Evolutionary conservation across 2,888 invertebrate species (phyloP), one percentile per base, ranked within the genome.

Genomic region (Myopa tessellatipennis): DNA sequence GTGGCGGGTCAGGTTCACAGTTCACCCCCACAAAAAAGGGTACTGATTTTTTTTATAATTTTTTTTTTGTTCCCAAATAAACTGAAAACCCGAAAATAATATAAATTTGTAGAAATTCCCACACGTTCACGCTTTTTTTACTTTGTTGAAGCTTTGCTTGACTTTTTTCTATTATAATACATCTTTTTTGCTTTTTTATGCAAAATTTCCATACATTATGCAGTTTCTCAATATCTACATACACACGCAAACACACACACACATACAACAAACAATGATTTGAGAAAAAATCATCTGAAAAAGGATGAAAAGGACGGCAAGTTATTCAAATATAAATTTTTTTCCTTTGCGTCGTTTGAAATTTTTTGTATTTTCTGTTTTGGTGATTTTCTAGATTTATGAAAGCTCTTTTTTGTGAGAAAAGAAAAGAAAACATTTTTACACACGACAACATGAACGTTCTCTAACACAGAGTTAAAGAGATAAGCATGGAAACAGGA

Each of bases 161-260:
- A 5, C 16, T 26, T 38, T 14, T 12, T 10, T 40, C 7, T 61
- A 12, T 70, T 3, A 45, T 14, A 70, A 34, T 52, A 26, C 55
- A 45, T 6, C 10, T 40, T 12, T 61, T 45, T 63, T 61, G 45
- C 34, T 73, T 73, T 26, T 8, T 45, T 26, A 6, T 40, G 26
- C 58, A 45, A 68, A 68, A 4, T 50, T 52, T 73, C 18, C 73
- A 73, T 73, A 61, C 73, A 73, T 73, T 63, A 73, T 73, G 73
- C 26, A 73, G 45, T 73, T 70, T 34, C 18, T 18, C 10, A n/a
- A 55, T 34, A 7, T 34, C 26, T 10, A 14, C 36, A 55, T n/a
- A 45, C 14, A 26, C 26, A 26, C 26, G 2, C 1, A 26, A 50
- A 55, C 58, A 7, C 55, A 18, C 4, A 14, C 36, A 55, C 16